Base-by-base conservation (phyloP, 2,113 vertebrate species). In the Cottus gobio region DNA sequence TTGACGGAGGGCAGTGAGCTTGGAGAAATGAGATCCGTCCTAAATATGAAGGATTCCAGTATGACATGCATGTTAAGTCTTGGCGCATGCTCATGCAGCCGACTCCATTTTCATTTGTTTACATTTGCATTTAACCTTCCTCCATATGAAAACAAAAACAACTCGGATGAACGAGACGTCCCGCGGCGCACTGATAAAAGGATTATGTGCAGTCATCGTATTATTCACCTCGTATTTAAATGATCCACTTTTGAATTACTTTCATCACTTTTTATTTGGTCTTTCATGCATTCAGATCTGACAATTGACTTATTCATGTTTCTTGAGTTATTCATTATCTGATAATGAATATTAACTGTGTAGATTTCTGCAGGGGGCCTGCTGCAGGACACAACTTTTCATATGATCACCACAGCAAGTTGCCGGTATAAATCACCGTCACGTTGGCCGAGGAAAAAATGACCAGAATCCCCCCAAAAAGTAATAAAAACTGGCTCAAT, bases 21-120 rank as follows among this genome's bases (percentile, higher is more conserved):
- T 87, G 85, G 89, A 89, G 80, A 93, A 92, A 93, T 93, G 91
- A 90, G 87, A 91, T 82, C 83, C 86, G 57, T 84, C 82, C 76
- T 66, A 92, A 93, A 90, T 73, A 74, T 91, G 86, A 93, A 82
- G 91, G 84, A 89, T 93, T 83, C 87, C 34, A 42, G 54, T 81
- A 77, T 77, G 87, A 80, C 84, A 69, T 80, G 85, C 86, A 77
- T 87, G 85, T 91, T 87, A 87, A 91, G 82, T 78, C 39, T 46
- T 54, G 50, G 48, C 48, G 62, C 54, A 6, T 66, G 61, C 76
- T 75, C 54, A 3, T 50, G 71, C 39, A 58, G 65, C 60, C 56
- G 42, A 70, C 80, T 57, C 28, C 52, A 76, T 87, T 87, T 83
- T 72, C 26, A 90, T 87, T 87, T 89, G 89, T 89, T 90, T 89